Evolutionary conservation across 2,888 invertebrate genomes (phyloP).

Genomic region (Eudasyphora cyanicolor): DNA sequence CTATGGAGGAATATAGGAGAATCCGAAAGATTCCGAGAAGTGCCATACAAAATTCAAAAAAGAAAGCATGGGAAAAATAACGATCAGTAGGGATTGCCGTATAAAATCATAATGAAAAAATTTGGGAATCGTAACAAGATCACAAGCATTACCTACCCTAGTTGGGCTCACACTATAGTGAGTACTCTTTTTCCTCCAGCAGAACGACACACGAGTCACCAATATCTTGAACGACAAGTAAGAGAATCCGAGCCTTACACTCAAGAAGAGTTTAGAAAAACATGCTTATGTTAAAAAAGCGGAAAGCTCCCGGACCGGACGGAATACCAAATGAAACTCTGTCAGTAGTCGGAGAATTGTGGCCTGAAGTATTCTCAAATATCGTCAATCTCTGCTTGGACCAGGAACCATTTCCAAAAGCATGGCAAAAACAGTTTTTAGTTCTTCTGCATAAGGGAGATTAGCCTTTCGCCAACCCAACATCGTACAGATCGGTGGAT

Average conservation of each 20-base stretch:
- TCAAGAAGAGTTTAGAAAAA: too few species aligned
- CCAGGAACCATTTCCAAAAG: neutral
- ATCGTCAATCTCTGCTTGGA: neutral
- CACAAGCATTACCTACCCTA: too few species aligned
- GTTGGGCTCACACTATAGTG: neutral
- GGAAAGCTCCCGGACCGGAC: neutral
- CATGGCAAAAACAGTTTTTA: neutral
- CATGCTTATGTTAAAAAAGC: neutral
- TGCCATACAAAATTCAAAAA: too few species aligned
- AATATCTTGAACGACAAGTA: too few species aligned
- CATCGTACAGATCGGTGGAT: too few species aligned
- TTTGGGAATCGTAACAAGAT: too few species aligned
- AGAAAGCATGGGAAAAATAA: too few species aligned
- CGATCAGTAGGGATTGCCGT: neutral
- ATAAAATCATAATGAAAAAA: neutral
- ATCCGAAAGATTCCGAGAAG: too few species aligned
- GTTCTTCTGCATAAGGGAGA: neutral
- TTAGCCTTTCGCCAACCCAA: neutral
- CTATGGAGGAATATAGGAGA: too few species aligned
- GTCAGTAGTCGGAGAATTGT: neutral
- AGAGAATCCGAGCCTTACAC: too few species aligned
- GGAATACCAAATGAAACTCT: neutral
- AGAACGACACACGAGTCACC: too few species aligned
- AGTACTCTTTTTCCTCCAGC: neutral
- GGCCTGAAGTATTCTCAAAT: neutral